Conservation (phyloP, 2,113 vertebrate genomes). For the Pimephales promelas region DNA sequence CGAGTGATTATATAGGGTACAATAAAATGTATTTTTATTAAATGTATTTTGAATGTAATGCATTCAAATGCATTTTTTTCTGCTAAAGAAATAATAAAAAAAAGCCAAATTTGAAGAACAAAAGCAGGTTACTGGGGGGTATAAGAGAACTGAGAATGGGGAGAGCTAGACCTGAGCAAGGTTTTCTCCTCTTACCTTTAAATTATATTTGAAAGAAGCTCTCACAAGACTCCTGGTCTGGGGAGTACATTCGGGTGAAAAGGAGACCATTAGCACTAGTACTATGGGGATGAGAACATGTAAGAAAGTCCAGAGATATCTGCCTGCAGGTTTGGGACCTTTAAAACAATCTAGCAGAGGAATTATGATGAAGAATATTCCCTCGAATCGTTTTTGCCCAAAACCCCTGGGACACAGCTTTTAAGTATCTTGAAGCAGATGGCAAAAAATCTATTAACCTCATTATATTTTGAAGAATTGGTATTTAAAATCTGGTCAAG, state of each 20-base stretch:
- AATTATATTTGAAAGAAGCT: constrained; percentile 64
- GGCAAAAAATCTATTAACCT: constrained; percentile 6
- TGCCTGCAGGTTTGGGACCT: constrained; percentile 60
- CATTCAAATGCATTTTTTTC: not conserved
- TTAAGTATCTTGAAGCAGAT: constrained; percentile 44
- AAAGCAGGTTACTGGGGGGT: not conserved
- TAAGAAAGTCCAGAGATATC: constrained; percentile 65
- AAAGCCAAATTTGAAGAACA: not conserved
- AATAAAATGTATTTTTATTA: not conserved
- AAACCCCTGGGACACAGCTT: constrained; percentile 53
- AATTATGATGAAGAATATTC: constrained; percentile 68
- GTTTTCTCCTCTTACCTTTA: constrained; percentile 60
- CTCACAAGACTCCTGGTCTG: constrained; percentile 54
- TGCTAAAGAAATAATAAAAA: not conserved
- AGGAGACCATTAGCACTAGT: constrained; percentile 68
- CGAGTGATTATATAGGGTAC: not conserved
- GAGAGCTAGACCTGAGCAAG: constrained; percentile 46
- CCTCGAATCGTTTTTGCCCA: constrained; percentile 60
- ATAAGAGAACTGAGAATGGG: constrained; percentile 40
- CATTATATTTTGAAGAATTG: not conserved
- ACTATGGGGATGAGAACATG: constrained; percentile 69
- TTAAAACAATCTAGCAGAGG: constrained; percentile 63
- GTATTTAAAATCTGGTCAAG: constrained; percentile 27
- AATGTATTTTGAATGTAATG: not conserved
- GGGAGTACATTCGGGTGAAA: constrained; percentile 60